Conservation (phyloP, 2,113 vertebrate species). For the Neolamprologus variostigma region DNA sequence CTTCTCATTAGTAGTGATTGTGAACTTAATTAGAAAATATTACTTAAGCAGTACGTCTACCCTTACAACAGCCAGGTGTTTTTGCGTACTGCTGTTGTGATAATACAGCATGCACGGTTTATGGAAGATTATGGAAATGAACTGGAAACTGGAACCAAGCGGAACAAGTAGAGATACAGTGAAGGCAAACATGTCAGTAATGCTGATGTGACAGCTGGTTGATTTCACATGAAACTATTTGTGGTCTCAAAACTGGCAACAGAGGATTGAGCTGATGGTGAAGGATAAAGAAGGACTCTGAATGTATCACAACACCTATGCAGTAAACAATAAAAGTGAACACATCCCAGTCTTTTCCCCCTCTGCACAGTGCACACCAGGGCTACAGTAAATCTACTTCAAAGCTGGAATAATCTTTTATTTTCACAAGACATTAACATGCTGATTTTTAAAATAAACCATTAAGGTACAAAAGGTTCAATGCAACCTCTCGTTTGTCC, state of each 20-base stretch:
- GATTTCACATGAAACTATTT: background rate
- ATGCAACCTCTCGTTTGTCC: background rate
- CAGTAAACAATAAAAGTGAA: background rate
- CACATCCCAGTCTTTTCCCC: background rate
- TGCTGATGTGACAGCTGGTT: background rate
- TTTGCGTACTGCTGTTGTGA: background rate
- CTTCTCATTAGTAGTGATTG: background rate
- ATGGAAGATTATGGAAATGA: background rate
- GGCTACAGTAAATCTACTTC: background rate
- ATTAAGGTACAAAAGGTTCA: background rate
- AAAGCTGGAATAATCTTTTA: background rate
- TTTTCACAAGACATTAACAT: background rate
- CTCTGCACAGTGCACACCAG: background rate
- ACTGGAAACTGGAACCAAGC: background rate
- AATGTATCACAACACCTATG: background rate
- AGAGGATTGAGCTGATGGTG: background rate
- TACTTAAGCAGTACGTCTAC: background rate
- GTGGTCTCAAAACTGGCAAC: background rate
- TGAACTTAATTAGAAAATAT: background rate
- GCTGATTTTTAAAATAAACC: background rate
- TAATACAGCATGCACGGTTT: background rate
- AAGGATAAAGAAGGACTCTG: background rate
- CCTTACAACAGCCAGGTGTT: background rate
- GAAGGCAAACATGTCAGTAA: background rate
- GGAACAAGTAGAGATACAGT: background rate